Evolutionary conservation across 2,797 vertebrate species (phyloP).

Genomic region (Hemitrygon akajei): DNA sequence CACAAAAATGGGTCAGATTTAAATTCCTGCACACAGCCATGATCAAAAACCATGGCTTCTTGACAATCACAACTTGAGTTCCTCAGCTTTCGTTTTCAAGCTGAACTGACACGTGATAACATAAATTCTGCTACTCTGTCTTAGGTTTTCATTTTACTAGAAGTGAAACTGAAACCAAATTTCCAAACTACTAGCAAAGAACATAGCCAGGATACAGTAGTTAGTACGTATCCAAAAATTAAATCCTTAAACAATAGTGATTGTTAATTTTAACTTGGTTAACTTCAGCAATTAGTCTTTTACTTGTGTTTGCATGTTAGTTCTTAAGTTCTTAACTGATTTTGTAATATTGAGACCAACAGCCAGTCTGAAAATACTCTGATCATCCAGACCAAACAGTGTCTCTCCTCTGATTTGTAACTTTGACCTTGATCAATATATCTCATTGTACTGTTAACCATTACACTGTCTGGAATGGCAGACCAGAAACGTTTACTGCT

Average conservation of each 20-base stretch:
- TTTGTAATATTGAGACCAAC: background rate
- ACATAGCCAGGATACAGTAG: background rate
- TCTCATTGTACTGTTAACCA: background rate
- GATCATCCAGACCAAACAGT: background rate
- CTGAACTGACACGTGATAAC: background rate
- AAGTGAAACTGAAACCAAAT: conserved; percentile 2
- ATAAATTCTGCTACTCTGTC: background rate
- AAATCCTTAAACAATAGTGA: background rate
- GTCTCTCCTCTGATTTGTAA: background rate
- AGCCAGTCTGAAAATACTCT: background rate
- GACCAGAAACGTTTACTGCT: background rate
- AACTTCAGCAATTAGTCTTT: background rate
- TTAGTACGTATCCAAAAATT: background rate
- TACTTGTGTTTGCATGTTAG: background rate
- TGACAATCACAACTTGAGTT: background rate
- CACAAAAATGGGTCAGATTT: too few species aligned
- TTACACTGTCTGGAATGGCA: background rate
- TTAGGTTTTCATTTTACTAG: background rate
- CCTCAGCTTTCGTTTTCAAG: background rate
- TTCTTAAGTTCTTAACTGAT: background rate
- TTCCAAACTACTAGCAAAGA: background rate
- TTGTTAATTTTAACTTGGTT: background rate
- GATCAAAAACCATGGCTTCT: background rate
- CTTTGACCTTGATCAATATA: background rate
- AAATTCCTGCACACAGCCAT: too few species aligned